Evolutionary conservation across 2,797 vertebrate species (phyloP).

Genomic region (Esox masquinongy): DNA sequence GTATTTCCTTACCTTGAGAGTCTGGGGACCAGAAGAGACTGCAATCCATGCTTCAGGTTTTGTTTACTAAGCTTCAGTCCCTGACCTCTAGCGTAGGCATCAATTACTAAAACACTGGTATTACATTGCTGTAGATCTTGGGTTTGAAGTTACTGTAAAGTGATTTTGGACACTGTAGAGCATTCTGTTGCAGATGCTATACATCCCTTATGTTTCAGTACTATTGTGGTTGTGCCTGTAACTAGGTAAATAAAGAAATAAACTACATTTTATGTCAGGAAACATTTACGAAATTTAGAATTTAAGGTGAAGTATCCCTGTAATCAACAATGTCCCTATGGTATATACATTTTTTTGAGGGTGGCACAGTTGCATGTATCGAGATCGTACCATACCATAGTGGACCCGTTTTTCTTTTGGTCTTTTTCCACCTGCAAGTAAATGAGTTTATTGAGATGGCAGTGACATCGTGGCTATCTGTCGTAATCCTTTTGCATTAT

Average conservation of each 20-base stretch:
- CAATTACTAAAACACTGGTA: constrained; percentile 22
- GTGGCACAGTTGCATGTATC: background rate
- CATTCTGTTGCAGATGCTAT: constrained; percentile 30
- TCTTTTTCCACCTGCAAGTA: background rate
- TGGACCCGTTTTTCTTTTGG: background rate
- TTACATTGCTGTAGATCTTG: constrained; percentile 26
- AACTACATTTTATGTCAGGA: background rate
- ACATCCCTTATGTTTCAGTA: constrained; percentile 3
- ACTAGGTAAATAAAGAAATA: constrained; percentile 16
- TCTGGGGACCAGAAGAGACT: background rate
- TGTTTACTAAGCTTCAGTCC: background rate
- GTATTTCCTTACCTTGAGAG: background rate
- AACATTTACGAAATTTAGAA: background rate
- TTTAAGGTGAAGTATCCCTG: background rate
- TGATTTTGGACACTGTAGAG: constrained; percentile 29
- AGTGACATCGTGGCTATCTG: no score
- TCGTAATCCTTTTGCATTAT: no score
- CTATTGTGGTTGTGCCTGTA: constrained; percentile 12
- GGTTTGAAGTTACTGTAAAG: constrained; percentile 39
- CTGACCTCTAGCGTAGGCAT: constrained; percentile 14
- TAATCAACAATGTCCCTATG: no score
- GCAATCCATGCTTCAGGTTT: constrained; percentile 3
- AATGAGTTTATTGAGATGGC: no score
- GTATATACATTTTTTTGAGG: background rate
- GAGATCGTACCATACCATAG: background rate